Conservation (phyloP, 1,140 invertebrate species). For the Cyclina sinensis region DNA sequence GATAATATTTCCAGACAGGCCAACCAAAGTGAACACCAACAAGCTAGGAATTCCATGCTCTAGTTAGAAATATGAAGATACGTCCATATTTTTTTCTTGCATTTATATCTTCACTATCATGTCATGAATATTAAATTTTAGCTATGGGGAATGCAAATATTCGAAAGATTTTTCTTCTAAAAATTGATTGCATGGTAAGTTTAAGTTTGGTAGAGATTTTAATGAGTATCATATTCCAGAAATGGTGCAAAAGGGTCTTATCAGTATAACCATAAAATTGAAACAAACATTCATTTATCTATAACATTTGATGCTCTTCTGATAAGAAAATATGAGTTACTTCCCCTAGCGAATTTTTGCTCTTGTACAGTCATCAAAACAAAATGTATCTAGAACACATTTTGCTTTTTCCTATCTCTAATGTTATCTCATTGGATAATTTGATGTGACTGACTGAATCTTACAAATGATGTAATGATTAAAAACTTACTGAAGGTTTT, state of each 20-base stretch:
- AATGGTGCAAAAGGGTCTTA: neutral
- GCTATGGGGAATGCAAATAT: slow-evolving; percentile 8
- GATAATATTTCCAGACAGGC: neutral
- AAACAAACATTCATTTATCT: slow-evolving; percentile 36
- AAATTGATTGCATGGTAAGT: neutral
- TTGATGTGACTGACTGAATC: slow-evolving; percentile 27
- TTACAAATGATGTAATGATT: slow-evolving; percentile 17
- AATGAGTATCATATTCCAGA: slow-evolving; percentile 13
- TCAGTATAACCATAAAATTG: neutral
- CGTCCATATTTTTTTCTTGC: neutral
- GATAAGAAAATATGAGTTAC: neutral
- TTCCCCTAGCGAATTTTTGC: neutral
- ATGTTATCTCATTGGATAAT: slow-evolving; percentile 31
- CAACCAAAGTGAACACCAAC: neutral
- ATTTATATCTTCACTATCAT: slow-evolving; percentile 38
- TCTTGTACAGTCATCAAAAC: no score
- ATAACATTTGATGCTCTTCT: slow-evolving; percentile 3
- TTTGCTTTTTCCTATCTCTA: neutral
- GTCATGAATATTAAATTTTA: slow-evolving; percentile 26
- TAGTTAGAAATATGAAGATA: slow-evolving; percentile 5
- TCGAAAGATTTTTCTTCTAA: neutral
- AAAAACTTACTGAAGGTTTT: neutral
- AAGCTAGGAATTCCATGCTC: slow-evolving; percentile 35
- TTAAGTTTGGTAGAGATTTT: neutral
- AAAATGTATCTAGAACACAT: neutral